Conservation (phyloP, 1,140 invertebrate species). For the Drosophila nannoptera region DNA sequence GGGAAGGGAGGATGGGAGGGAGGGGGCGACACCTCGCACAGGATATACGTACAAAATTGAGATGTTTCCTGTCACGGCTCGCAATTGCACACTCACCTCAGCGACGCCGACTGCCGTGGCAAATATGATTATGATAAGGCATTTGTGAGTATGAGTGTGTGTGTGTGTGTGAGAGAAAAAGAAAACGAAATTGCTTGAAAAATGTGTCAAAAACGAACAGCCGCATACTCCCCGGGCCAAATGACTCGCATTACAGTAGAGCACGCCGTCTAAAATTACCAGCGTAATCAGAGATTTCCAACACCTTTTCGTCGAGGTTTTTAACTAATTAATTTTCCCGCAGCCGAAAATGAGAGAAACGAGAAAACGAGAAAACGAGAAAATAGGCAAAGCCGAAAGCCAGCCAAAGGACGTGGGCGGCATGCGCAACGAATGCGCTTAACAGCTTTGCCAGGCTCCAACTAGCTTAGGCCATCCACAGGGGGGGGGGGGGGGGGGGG, state of each 20-base stretch:
- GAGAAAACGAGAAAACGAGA: constrained; percentile 6
- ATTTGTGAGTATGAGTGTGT: no score
- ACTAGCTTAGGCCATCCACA: constrained; percentile 17
- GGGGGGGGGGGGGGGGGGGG: neutral
- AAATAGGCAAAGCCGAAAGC: neutral
- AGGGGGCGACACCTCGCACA: constrained; percentile 43
- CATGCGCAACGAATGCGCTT: constrained; percentile 70
- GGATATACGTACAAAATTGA: constrained; percentile 65
- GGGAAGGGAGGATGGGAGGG: neutral
- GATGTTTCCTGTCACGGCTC: constrained; percentile 58
- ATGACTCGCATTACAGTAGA: constrained; percentile 61
- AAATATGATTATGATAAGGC: constrained; percentile 76
- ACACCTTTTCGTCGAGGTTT: constrained; percentile 55
- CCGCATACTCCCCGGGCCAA: constrained; percentile 9
- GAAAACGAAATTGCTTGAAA: neutral
- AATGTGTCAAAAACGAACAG: constrained; percentile 39
- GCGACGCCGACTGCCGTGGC: constrained; percentile 44
- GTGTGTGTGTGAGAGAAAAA: neutral
- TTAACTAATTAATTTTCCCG: constrained; percentile 63
- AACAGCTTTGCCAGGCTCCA: constrained; percentile 58
- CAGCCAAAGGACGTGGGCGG: constrained; percentile 31
- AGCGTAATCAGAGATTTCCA: constrained; percentile 73
- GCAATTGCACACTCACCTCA: constrained; percentile 65
- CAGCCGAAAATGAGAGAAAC: neutral
- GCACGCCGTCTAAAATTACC: constrained; percentile 59